Percentiles rank a stretch among this genome's conserved stretches.
phyloP scores from a whole-genome alignment of 2,113 vertebrate genomes.

The Regulus satrapa region DNA sequence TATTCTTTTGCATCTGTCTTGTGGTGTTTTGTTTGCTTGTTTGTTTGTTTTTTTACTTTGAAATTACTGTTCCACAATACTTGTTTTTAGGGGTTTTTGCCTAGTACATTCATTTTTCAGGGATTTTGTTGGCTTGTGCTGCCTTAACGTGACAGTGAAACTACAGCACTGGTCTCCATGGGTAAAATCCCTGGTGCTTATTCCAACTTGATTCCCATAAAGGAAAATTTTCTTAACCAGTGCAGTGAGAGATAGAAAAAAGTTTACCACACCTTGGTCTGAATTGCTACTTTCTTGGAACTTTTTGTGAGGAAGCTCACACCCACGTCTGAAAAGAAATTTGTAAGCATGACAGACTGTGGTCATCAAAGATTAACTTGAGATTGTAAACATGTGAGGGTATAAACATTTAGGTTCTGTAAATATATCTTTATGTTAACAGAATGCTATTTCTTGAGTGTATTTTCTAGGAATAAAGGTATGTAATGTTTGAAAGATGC shows the following conservation, averaged over 20 bases:
- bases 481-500: not conserved
- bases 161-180: not conserved
- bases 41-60: not conserved
- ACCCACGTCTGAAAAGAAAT: not conserved
- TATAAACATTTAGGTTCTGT: not conserved
- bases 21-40: rapidly evolving
- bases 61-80: not conserved
- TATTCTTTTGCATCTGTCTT: not conserved
- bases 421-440: not conserved
- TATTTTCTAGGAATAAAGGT: not conserved
- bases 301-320: not conserved
- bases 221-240: not conserved
- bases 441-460: not conserved
- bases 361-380: not conserved
- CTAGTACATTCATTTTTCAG: not conserved
- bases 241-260: not conserved
- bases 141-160: not conserved
- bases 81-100: not conserved
- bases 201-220: rapidly evolving
- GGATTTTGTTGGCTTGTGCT: not conserved
- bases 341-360: not conserved
- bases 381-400: not conserved
- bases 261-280: not conserved
- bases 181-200: not conserved
- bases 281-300: not conserved